phyloP scores from a whole-genome alignment of 1,140 invertebrate genomes.

The Dysdera silvatica region DNA sequence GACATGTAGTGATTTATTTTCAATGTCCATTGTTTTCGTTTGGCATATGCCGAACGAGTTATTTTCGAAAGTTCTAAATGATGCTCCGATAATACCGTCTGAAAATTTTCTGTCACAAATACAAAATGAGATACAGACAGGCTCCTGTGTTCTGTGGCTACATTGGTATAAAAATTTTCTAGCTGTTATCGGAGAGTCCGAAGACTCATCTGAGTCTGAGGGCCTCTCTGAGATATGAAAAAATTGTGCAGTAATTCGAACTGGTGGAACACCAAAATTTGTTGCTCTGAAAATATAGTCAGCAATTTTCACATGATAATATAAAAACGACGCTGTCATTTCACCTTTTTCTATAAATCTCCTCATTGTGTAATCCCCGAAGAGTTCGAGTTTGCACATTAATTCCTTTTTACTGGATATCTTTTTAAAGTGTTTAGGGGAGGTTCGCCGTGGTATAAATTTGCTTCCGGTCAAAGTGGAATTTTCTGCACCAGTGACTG shows the following conservation, averaged over 20 bases:
- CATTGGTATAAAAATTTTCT: neutral
- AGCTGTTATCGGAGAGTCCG: neutral
- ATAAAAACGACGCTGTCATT: too few species aligned
- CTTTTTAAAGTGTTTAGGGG: too few species aligned
- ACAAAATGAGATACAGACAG: slow-evolving; percentile 1
- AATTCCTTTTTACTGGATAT: too few species aligned
- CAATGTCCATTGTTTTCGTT: neutral
- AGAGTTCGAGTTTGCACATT: too few species aligned
- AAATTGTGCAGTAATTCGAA: neutral
- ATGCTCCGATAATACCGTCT: neutral
- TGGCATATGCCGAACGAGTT: slow-evolving; percentile 9
- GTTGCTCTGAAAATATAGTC: slow-evolving; percentile 2
- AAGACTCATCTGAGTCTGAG: neutral
- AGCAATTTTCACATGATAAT: neutral
- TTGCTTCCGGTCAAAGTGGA: too few species aligned
- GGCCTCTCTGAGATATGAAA: neutral
- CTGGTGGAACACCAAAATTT: slow-evolving; percentile 1
- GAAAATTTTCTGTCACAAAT: neutral
- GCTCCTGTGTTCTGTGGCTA: neutral
- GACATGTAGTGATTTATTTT: neutral
- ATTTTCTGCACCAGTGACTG: too few species aligned
- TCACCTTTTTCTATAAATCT: too few species aligned
- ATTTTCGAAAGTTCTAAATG: neutral
- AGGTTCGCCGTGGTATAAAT: too few species aligned
- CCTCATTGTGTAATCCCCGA: too few species aligned